Evolutionary conservation across 2,113 vertebrate species (phyloP).

Genomic region (Stigmatopora argus): DNA sequence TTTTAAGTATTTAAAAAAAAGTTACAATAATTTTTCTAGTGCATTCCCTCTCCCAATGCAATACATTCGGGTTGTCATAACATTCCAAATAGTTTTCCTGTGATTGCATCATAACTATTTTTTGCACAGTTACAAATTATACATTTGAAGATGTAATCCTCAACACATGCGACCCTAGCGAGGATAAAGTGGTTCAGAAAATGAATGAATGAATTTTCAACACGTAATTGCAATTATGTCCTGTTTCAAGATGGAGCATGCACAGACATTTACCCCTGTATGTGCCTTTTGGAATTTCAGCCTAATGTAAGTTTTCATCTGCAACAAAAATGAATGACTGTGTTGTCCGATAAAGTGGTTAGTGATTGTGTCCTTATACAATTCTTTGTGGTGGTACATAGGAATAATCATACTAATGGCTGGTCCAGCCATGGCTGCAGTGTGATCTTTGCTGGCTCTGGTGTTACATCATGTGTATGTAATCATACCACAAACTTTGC

Average conservation of each 20-base stretch:
- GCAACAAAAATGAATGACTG: not conserved
- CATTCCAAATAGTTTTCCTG: not conserved
- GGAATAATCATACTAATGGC: conserved; percentile 40
- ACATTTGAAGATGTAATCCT: not conserved
- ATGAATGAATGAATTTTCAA: not conserved
- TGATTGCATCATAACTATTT: not conserved
- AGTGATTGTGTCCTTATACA: conserved; percentile 19
- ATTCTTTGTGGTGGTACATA: conserved; percentile 29
- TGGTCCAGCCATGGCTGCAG: conserved; percentile 74
- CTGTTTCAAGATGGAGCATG: conserved; percentile 57
- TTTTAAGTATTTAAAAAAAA: not conserved
- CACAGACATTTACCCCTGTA: conserved; percentile 46
- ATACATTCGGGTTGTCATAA: not conserved
- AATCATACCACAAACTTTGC: conserved; percentile 79
- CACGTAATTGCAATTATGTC: conserved; percentile 16
- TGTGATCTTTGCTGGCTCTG: conserved; percentile 46
- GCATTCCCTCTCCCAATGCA: not conserved
- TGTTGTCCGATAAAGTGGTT: not conserved
- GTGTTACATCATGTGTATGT: conserved; percentile 67
- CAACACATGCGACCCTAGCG: not conserved
- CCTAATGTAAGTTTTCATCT: conserved; percentile 62
- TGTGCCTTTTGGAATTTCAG: conserved; percentile 76
- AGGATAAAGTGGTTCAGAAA: too few species aligned
- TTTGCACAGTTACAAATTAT: too few species aligned
- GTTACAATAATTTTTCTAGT: not conserved